phyloP scores from a whole-genome alignment of 2,113 vertebrate genomes.

The Hippoglossus stenolepis region DNA sequence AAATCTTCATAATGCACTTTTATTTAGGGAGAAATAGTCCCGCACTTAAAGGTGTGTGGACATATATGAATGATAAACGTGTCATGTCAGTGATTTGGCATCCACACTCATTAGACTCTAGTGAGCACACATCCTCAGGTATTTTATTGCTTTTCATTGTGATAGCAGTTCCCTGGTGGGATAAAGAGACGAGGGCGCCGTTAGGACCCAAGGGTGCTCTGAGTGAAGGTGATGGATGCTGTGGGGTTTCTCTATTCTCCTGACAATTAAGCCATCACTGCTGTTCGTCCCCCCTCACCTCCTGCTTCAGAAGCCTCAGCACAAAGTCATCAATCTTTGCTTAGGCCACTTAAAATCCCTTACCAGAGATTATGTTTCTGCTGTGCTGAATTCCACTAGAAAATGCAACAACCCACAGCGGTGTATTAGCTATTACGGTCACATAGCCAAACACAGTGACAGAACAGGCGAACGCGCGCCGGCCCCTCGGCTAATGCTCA shows the following conservation, averaged over 20 bases:
- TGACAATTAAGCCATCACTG: conserved; percentile 60
- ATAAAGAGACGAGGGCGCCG: conserved; percentile 20
- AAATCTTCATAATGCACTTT: too few species aligned
- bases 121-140: conserved; percentile 1
- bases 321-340: conserved; percentile 64
- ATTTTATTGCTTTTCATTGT: conserved; percentile 31
- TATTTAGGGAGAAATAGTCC: not conserved
- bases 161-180: conserved; percentile 28
- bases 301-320: conserved; percentile 46
- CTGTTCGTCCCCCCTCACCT: conserved; percentile 29
- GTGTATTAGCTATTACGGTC: conserved; percentile 47
- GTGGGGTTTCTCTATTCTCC: conserved; percentile 52
- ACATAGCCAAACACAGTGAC: conserved; percentile 55
- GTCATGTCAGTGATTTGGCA: not conserved
- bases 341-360: conserved; percentile 54
- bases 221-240: conserved; percentile 69
- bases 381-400: conserved; percentile 32
- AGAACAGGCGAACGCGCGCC: conserved; percentile 32
- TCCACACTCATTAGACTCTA: conserved; percentile 2
- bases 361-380: conserved; percentile 42
- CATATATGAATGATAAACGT: conserved; percentile 7
- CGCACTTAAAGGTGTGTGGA: not conserved
- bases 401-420: conserved; percentile 20
- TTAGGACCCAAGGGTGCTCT: conserved; percentile 46
- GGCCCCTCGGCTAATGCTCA: conserved; percentile 25